Percentiles rank a stretch among this genome's conserved stretches.
These are phyloP conservation scores for Euleptes europaea DNA, from an alignment of 2,113 vertebrate genomes.

Conservation along the genomic window DNA sequence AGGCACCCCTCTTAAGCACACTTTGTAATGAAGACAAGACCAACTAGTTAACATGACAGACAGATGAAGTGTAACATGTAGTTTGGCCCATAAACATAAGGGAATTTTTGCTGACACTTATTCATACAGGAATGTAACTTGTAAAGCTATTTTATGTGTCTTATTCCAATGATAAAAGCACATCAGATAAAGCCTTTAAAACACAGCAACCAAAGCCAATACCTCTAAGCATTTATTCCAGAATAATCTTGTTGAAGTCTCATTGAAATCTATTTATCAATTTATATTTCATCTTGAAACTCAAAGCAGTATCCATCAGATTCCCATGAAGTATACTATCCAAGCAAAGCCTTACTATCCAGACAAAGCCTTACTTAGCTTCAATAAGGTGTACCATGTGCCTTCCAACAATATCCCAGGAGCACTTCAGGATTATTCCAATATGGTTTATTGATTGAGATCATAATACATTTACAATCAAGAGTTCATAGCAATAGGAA, in stretches of 20 bases:
- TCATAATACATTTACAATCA: not conserved
- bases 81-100: not conserved
- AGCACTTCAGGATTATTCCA: not conserved
- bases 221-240: not conserved
- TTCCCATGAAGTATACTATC: too few relatives aligned
- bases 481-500: not conserved
- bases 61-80: not conserved
- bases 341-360: too few relatives aligned
- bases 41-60: not conserved
- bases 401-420: too few relatives aligned
- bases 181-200: not conserved
- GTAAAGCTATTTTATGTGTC: not conserved
- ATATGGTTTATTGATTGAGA: not conserved
- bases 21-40: not conserved
- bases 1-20: not conserved
- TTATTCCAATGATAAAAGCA: slow-evolving; percentile 7
- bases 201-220: not conserved
- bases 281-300: too few relatives aligned
- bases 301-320: too few relatives aligned
- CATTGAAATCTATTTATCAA: not conserved
- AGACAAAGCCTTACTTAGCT: too few relatives aligned
- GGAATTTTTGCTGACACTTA: not conserved
- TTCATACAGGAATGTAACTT: not conserved
- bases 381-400: too few relatives aligned
- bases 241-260: not conserved